Evolutionary conservation across 1,140 invertebrate genomes (phyloP), one percentile per base, ranked within the genome.

Genomic region (Magallana gigas): DNA sequence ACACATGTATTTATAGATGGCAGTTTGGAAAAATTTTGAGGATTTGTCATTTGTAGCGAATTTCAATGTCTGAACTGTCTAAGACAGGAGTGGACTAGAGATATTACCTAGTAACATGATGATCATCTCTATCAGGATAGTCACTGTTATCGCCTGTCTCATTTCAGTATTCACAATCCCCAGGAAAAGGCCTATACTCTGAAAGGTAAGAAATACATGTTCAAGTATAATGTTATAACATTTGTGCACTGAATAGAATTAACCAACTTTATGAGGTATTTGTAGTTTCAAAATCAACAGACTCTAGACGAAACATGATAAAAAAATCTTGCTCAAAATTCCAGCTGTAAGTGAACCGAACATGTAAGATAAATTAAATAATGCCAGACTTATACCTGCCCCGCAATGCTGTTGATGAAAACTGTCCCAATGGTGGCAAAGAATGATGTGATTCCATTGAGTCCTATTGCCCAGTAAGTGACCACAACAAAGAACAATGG

Each of bases 101-200:
- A 76, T 9, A 60, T 85, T 87, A 93, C 97, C 97, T 93, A 98
- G 96, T 48, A 98, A 95, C 95, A 98, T 97, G 18, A 97, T 97
- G 68, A 96, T 96, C 89, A 97, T 95, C n/a, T 97, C 97, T 91
- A 97, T 97, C 2, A 98, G 94, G 57, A 97, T 97, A 90, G 97
- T 97, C 12, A 97, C 96, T n/a, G 97, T 97, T 87, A 97, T 97
- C 90, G 97, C 97, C 68, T 97, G 96, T 93, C 97, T 96, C 92
- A 98, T 96, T 92, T 98, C 97, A 95, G 97, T 96, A 93, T 97
- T 97, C 81, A 96, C 96, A 14, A 97, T 97, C n/a, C 97, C 97
- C 86, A 98, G 96, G 91, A 98, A 97, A 89, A 98, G 96, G 60
- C 97, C 97, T 36, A 97, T 97, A 93, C 97, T 97, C 96, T 98